These are phyloP conservation scores for Ophiodon elongatus DNA, from an alignment of 2,113 vertebrate genomes.

Conservation along the genomic window DNA sequence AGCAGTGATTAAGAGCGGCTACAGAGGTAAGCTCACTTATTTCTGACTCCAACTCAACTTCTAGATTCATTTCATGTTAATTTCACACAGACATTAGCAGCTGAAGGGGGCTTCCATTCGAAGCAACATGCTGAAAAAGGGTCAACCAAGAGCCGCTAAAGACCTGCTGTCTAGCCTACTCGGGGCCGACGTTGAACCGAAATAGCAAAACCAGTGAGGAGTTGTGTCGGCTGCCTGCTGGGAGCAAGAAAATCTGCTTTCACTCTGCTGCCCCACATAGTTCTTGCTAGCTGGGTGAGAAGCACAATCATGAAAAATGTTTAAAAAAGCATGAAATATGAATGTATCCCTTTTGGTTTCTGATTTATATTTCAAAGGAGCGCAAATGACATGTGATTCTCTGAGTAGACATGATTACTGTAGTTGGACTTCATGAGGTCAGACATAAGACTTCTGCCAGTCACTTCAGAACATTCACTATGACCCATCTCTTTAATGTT, in stretches of 20 bases:
- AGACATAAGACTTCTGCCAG: neutral
- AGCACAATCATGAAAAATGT: neutral
- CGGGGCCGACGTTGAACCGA: neutral
- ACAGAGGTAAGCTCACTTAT: neutral
- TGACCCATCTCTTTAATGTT: slow-evolving; percentile 32
- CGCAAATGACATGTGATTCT: neutral
- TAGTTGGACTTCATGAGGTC: neutral
- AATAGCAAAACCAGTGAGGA: neutral
- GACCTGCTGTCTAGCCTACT: neutral
- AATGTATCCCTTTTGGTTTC: slow-evolving; percentile 7
- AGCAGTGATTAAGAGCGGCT: neutral
- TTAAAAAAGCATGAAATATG: slow-evolving; percentile 5
- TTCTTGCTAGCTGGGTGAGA: neutral
- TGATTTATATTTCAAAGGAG: neutral
- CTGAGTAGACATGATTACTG: neutral
- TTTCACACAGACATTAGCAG: neutral
- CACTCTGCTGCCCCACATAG: neutral
- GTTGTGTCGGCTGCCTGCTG: neutral
- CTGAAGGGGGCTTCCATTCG: neutral
- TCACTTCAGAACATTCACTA: slow-evolving; percentile 10
- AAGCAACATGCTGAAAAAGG: neutral
- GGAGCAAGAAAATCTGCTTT: neutral
- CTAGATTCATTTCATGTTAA: neutral
- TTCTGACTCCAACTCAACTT: neutral
- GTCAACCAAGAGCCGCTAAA: neutral